phyloP scores from a whole-genome alignment of 2,797 vertebrate genomes.

The Strix occidentalis region DNA sequence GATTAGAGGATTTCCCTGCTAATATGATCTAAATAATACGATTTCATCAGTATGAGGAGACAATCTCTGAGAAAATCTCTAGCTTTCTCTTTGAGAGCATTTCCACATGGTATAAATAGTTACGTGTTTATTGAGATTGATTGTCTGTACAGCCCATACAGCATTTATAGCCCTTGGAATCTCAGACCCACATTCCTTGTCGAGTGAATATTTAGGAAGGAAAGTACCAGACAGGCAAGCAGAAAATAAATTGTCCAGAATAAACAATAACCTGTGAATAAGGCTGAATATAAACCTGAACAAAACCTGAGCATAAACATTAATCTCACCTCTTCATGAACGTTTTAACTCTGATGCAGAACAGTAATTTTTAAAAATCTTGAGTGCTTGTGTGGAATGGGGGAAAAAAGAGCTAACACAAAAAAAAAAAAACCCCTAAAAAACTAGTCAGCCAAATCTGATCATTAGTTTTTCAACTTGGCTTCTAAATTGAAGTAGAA shows the following conservation, averaged over 20 bases:
- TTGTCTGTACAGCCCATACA: background rate
- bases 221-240: background rate
- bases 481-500: background rate
- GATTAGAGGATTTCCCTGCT: background rate
- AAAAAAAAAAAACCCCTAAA: background rate
- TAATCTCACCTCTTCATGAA: background rate
- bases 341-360: background rate
- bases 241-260: background rate
- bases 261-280: background rate
- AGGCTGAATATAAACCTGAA: background rate
- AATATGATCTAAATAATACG: background rate
- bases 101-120: background rate
- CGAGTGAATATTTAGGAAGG: background rate
- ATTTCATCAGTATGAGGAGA: background rate
- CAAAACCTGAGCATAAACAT: background rate
- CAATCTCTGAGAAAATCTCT: background rate
- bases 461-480: background rate
- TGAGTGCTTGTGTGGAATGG: background rate
- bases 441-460: background rate
- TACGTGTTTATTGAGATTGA: background rate
- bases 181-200: background rate
- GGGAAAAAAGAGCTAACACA: fast-evolving
- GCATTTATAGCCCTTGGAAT: background rate
- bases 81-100: background rate
- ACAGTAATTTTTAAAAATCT: background rate